Percentiles rank a stretch among this genome's conserved stretches.
phyloP scores from a whole-genome alignment of 2,113 vertebrate species.

The Otolemur garnettii region DNA sequence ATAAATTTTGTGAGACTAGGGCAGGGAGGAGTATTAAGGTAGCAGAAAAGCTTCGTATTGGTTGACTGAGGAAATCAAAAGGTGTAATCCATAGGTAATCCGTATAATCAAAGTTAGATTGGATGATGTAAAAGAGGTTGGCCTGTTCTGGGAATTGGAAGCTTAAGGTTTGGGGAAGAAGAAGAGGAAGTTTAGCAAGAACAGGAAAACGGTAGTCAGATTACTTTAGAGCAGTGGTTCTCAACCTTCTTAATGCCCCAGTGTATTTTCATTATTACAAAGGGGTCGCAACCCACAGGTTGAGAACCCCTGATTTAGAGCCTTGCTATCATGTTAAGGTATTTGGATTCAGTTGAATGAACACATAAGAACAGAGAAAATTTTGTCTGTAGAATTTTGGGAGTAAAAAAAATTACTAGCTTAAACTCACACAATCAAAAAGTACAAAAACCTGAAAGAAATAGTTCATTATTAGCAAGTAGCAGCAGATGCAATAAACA shows the following conservation, averaged over 20 bases:
- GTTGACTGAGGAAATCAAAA: not conserved
- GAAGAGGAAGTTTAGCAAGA: not conserved
- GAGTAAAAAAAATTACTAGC: not conserved
- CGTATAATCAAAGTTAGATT: not conserved
- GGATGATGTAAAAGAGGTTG: not conserved
- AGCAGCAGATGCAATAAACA: not conserved
- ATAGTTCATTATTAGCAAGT: not conserved
- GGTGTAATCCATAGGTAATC: no score
- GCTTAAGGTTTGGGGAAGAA: not conserved
- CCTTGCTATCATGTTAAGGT: not conserved
- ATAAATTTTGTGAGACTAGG: not conserved
- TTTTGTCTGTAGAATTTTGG: not conserved
- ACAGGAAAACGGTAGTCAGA: not conserved
- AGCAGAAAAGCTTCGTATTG: not conserved
- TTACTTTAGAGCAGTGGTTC: not conserved
- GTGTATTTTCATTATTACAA: no score
- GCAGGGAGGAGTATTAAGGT: not conserved
- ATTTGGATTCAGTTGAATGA: not conserved
- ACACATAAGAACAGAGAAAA: not conserved
- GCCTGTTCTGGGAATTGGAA: not conserved
- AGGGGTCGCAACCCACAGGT: no score
- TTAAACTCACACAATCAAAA: not conserved
- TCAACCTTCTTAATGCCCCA: no score
- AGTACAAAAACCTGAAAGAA: not conserved
- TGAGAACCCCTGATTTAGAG: not conserved